Evolutionary conservation across 2,797 vertebrate species (phyloP).

Genomic region (Ptychobarbus kaznakovi): DNA sequence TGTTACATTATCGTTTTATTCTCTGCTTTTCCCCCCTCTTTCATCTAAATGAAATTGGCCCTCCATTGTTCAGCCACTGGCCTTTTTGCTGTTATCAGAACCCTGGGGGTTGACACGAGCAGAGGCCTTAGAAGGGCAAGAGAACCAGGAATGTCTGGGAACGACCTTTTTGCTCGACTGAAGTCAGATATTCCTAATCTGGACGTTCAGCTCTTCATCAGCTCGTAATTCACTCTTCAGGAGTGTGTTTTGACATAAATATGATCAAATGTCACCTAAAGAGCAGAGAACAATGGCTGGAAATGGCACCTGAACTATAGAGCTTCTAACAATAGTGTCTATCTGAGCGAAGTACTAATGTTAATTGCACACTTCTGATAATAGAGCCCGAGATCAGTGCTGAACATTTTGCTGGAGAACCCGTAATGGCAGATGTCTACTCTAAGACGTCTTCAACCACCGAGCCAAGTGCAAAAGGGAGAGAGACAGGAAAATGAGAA

Average conservation of each 20-base stretch:
- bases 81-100: slow-evolving; percentile 65
- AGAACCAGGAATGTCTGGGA: slow-evolving; percentile 41
- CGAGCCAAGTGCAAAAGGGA: neutral
- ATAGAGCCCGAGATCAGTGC: slow-evolving; percentile 23
- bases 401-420: slow-evolving; percentile 9
- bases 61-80: slow-evolving; percentile 70
- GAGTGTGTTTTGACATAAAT: slow-evolving; percentile 46
- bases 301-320: slow-evolving; percentile 38
- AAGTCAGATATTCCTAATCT: slow-evolving; percentile 52
- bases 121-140: slow-evolving; percentile 57
- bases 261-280: slow-evolving; percentile 53
- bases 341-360: slow-evolving; percentile 34
- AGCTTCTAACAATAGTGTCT: slow-evolving; percentile 31
- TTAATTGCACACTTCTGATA: slow-evolving; percentile 50
- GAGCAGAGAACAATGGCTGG: slow-evolving; percentile 40
- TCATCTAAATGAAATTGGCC: slow-evolving; percentile 79
- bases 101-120: slow-evolving; percentile 63
- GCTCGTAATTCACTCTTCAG: slow-evolving; percentile 17
- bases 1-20: slow-evolving; percentile 70
- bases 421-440: neutral
- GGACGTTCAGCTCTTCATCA: slow-evolving; percentile 28
- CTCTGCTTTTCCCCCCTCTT: slow-evolving; percentile 72
- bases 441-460: slow-evolving; percentile 11
- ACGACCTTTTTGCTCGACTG: slow-evolving; percentile 47
- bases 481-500: slow-evolving; percentile 57